Base-by-base conservation (phyloP, 2,888 invertebrate genomes). In the Aleiodes alternator region DNA sequence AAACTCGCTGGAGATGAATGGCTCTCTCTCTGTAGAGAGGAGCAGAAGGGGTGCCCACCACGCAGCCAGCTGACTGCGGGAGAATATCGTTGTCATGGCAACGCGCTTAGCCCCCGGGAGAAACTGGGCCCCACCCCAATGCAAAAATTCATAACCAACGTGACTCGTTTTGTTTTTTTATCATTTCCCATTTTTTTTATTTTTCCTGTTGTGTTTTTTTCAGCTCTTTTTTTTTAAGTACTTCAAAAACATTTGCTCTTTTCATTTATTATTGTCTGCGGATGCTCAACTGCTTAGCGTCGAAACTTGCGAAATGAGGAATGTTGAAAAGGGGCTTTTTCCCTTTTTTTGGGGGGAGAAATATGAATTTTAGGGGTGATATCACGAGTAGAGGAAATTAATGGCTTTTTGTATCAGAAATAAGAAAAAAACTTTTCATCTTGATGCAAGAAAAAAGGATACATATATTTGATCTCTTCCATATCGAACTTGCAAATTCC, bases 391-490 rank as follows among this genome's bases (percentile, higher is more conserved):
- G 23, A 23, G 23, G 23, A 23, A 23, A 23, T 23, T 23, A 23
- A 23, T 2, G 23, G 23, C 1, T 23, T 23, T 23, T 2, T 23
- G 2, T 23, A 23, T 2, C 23, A 23, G 23, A 5, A 12, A 53
- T 53, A 2, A 53, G 4, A 5, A 14, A 14, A 14, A 53, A 14
- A 9, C 1, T 2, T 11, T 53, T 14, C 5, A 14, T 53, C 53
- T 12, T 12, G 9, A 12, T 11, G 12, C 53, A 53, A 14, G 12
- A 5, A 14, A 83, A 94, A 96, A 96, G 96, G 96, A 96, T 96
- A 96, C 97, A 89, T 97, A 97, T 89, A 97, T 96, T 86, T 95
- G 93, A 90, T 97, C 96, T 86, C 93, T 92, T 83, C 92, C 92
- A 90, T 97, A 97, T 86, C 97, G 94, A 80, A 94, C 92, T 90